Evolutionary conservation across 2,113 vertebrate species (phyloP).

Genomic region (Mellivora capensis): DNA sequence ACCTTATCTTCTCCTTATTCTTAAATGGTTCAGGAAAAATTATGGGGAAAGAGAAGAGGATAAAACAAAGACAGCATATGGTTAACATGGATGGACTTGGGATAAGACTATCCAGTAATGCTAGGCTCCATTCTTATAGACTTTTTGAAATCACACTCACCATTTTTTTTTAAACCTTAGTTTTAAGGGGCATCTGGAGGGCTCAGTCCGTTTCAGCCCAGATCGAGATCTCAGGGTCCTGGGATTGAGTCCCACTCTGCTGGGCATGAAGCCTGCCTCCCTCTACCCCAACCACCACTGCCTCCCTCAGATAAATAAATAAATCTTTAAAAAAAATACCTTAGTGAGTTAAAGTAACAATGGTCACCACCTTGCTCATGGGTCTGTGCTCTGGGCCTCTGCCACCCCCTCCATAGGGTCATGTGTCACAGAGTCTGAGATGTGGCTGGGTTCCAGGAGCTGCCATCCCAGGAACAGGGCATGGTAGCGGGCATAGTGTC

Average conservation of each 20-base stretch:
- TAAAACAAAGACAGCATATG: not conserved
- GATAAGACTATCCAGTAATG: not conserved
- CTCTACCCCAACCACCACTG: not conserved
- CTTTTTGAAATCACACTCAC: not conserved
- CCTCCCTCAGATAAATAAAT: not conserved
- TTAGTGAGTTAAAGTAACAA: not conserved
- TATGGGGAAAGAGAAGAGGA: not conserved
- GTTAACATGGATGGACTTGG: no score
- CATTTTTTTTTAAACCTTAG: not conserved
- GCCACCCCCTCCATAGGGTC: not conserved
- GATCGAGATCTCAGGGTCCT: not conserved
- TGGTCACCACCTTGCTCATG: not conserved
- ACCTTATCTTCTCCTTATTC: not conserved
- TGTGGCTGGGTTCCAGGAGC: not conserved
- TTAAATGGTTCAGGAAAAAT: not conserved
- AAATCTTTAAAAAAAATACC: not conserved
- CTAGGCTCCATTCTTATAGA: not conserved
- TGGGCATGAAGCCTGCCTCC: not conserved
- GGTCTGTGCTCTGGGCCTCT: not conserved
- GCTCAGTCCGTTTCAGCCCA: not conserved
- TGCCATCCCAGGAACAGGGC: not conserved
- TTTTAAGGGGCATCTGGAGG: not conserved
- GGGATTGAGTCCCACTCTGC: not conserved
- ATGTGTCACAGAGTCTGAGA: not conserved
- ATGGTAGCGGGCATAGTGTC: not conserved